These are phyloP conservation scores for Aplysina aerophoba DNA, from an alignment of 37 sponge, comb jelly and placozoan species.

Conservation along the genomic window DNA sequence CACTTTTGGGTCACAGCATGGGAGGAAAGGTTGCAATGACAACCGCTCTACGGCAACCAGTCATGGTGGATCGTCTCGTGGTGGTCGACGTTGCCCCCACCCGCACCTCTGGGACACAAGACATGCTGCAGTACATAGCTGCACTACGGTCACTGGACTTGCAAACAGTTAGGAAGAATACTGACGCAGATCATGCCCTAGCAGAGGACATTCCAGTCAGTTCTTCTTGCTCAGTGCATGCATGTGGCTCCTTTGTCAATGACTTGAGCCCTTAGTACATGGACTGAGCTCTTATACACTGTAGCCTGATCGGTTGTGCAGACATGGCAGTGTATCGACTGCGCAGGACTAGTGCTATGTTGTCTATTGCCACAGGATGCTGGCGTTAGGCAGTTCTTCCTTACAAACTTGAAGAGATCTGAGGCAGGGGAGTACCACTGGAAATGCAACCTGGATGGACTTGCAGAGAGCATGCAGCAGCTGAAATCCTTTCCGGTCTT, in stretches of 20 bases:
- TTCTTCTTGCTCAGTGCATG: not conserved
- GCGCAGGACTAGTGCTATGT: not conserved
- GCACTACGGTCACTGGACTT: conserved; percentile 49
- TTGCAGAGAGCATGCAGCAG: conserved; percentile 25
- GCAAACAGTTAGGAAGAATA: conserved; percentile 33
- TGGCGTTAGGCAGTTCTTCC: conserved; percentile 56
- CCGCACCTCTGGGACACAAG: conserved; percentile 25
- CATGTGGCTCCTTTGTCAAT: not conserved
- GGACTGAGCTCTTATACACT: not conserved
- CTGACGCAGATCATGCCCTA: conserved; percentile 57
- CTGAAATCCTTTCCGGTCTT: conserved; percentile 30
- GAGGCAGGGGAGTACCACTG: conserved; percentile 22
- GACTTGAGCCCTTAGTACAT: not conserved
- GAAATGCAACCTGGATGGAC: conserved; percentile 64
- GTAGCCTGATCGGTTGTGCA: not conserved
- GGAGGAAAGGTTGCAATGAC: conserved; percentile 88
- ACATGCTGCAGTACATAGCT: conserved; percentile 15
- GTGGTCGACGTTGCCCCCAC: conserved; percentile 80
- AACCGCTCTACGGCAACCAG: conserved; percentile 65
- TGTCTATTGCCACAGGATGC: conserved; percentile 5
- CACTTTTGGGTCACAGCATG: conserved; percentile 88
- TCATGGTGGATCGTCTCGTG: conserved; percentile 65
- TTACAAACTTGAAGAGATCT: conserved; percentile 61
- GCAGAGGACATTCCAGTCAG: conserved; percentile 53
- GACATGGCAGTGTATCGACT: not conserved